Evolutionary conservation across 2,888 invertebrate genomes (phyloP).

Genomic region (Morpho achilles): DNA sequence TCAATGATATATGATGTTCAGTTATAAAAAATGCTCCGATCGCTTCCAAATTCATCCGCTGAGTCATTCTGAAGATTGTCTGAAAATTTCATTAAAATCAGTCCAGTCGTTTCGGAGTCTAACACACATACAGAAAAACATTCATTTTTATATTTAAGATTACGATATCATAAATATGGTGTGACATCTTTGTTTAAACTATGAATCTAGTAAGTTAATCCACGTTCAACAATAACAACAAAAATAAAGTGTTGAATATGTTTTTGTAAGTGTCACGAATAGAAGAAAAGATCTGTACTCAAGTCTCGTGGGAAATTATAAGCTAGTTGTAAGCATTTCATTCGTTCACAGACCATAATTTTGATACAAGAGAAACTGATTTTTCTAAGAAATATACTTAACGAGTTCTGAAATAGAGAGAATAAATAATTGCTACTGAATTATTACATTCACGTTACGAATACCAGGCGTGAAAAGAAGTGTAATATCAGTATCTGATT

Average conservation of each 20-base stretch:
- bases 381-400: not conserved
- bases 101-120: too few species aligned
- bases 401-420: not conserved
- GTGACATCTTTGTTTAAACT: too few species aligned
- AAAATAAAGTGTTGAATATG: not conserved
- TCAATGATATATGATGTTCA: too few species aligned
- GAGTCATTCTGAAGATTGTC: too few species aligned
- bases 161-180: too few species aligned
- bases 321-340: slow-evolving; percentile 4
- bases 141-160: too few species aligned
- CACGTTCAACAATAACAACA: not conserved
- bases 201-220: too few species aligned
- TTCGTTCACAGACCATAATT: slow-evolving; percentile 1
- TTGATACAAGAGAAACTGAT: not conserved
- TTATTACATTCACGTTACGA: too few species aligned
- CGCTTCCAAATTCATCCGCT: too few species aligned
- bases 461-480: not conserved
- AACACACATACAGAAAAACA: too few species aligned
- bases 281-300: not conserved
- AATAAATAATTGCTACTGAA: not conserved
- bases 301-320: slow-evolving; percentile 6
- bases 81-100: too few species aligned
- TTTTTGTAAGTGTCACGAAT: not conserved
- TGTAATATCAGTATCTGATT: slow-evolving; percentile 4
- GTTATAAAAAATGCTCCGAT: too few species aligned